A percentile compares a stretch with the other conserved stretches of the same genome.
phyloP scores from a whole-genome alignment of 2,797 vertebrate species.

The Ispidina lecontei region DNA sequence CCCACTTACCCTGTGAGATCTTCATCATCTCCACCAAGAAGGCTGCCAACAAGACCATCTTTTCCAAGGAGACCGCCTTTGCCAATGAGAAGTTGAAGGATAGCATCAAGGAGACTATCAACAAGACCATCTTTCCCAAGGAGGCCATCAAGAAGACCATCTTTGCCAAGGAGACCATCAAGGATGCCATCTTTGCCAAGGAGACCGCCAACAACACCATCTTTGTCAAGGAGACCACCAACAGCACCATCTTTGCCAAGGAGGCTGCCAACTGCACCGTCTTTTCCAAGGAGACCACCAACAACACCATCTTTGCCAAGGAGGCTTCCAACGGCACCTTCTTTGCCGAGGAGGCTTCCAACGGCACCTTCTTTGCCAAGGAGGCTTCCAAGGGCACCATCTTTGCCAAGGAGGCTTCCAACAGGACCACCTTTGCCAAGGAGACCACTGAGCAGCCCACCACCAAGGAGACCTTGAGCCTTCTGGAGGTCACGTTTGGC shows the following conservation, averaged over 20 bases:
- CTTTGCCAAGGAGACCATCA: background rate
- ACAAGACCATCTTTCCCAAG: background rate
- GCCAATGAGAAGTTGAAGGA: conserved; percentile 28
- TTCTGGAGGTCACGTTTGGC: background rate
- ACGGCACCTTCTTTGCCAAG: fast-evolving
- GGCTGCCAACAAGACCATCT: conserved; percentile 35
- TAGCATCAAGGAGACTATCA: background rate
- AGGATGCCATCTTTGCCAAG: background rate
- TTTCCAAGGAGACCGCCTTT: conserved; percentile 35
- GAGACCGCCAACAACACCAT: background rate
- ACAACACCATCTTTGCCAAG: fast-evolving
- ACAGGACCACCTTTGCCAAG: background rate
- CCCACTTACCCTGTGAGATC: conserved; percentile 66
- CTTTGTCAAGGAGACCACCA: background rate
- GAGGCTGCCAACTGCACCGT: background rate
- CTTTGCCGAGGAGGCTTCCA: background rate
- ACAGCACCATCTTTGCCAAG: fast-evolving
- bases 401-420: background rate
- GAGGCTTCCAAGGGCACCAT: fast-evolving
- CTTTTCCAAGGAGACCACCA: background rate
- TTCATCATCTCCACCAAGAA: background rate
- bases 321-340: fast-evolving
- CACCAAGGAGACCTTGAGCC: background rate
- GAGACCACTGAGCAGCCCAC: fast-evolving
- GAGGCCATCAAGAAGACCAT: background rate